These are phyloP conservation scores for Cavia aperea DNA, from an alignment of 2,113 vertebrate species.

Conservation along the genomic window DNA sequence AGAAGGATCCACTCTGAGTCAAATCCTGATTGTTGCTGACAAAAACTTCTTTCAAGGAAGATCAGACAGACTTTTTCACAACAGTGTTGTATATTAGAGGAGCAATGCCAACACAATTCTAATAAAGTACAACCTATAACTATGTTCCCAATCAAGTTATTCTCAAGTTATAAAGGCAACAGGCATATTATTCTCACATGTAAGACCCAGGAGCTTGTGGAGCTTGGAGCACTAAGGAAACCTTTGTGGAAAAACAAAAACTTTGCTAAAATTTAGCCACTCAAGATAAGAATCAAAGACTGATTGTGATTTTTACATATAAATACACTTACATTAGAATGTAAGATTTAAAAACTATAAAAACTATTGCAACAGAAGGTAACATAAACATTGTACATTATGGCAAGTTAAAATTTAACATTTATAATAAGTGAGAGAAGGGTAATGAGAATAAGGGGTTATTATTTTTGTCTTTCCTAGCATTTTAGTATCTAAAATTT, in stretches of 20 bases:
- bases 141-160: not conserved
- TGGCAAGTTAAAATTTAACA: not conserved
- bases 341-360: not conserved
- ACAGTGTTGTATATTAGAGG: not conserved
- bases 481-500: not conserved
- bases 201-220: not conserved
- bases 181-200: not conserved
- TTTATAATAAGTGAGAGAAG: not conserved
- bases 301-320: not conserved
- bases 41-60: not conserved
- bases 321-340: not conserved
- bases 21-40: not conserved
- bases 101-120: not conserved
- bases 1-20: not conserved
- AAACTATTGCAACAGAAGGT: not conserved
- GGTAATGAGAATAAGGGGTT: not conserved
- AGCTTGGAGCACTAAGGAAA: not conserved
- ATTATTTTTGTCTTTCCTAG: slow-evolving; percentile 25
- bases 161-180: not conserved
- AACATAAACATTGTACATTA: not conserved
- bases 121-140: not conserved
- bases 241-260: not conserved
- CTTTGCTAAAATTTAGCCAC: slow-evolving; percentile 21
- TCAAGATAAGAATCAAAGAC: not conserved
- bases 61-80: not conserved